A percentile compares a stretch with the other conserved stretches of the same genome.
Conservation (phyloP, 2,113 vertebrate genomes). For the Hylia prasina region DNA sequence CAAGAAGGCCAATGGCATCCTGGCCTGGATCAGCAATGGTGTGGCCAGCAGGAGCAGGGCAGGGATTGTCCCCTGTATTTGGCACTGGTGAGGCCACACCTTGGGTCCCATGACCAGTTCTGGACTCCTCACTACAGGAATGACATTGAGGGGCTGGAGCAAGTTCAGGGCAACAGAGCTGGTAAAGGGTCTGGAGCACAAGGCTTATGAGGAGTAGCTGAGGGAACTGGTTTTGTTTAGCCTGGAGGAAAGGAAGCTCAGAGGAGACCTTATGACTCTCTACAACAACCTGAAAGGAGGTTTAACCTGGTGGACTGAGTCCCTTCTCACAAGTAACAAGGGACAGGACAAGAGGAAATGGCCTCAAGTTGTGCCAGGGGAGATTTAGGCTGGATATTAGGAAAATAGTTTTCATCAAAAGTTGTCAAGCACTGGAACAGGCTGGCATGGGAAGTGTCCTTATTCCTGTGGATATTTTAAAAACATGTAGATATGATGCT, state of each 20-base stretch:
- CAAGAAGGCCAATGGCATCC: too few relatives aligned
- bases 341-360: background rate
- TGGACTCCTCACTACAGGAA: background rate
- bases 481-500: background rate
- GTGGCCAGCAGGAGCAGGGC: background rate
- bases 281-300: background rate
- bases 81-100: background rate
- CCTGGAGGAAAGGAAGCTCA: background rate
- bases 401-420: background rate
- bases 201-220: background rate
- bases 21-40: background rate
- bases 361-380: background rate
- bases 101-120: background rate
- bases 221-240: background rate
- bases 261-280: background rate
- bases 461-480: background rate
- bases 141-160: background rate
- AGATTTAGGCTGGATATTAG: background rate
- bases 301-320: background rate
- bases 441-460: background rate
- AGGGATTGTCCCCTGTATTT: background rate
- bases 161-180: background rate
- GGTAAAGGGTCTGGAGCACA: background rate
- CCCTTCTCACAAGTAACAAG: background rate
- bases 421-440: background rate